Evolutionary conservation across 2,888 invertebrate genomes (phyloP).

Genomic region (Cybosia mesomella): DNA sequence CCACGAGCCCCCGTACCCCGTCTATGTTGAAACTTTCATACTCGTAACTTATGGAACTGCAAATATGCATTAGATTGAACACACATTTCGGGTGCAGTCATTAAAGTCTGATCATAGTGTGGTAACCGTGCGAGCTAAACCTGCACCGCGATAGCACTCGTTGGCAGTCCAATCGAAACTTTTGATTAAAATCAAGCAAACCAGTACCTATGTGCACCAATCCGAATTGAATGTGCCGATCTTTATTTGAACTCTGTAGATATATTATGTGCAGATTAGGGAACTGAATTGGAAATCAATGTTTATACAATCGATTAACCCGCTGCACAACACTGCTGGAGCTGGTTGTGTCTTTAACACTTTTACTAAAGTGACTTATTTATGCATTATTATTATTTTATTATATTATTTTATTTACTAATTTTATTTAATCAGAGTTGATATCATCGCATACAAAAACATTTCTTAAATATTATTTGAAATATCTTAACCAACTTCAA

Average conservation of each 20-base stretch:
- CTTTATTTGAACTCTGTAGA: constrained; percentile 79
- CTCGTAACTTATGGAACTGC: constrained; percentile 72
- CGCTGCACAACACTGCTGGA: constrained; percentile 18
- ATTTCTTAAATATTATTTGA: neutral
- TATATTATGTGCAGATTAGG: constrained; percentile 74
- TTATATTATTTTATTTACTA: no score
- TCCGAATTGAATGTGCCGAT: constrained; percentile 75
- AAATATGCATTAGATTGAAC: constrained; percentile 80
- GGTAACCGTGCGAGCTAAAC: constrained; percentile 56
- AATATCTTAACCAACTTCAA: neutral
- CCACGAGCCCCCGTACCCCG: constrained; percentile 53
- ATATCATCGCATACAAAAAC: neutral
- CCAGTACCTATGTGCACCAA: constrained; percentile 69
- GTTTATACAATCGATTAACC: constrained; percentile 76
- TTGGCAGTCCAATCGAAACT: constrained; percentile 84
- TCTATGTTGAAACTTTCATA: constrained; percentile 66
- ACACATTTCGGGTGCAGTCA: constrained; percentile 75
- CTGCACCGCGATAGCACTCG: constrained; percentile 71
- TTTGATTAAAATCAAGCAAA: constrained; percentile 87
- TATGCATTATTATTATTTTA: no score
- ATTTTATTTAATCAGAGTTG: neutral
- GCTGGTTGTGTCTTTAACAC: neutral
- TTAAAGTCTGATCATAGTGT: constrained; percentile 74
- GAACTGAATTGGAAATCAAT: constrained; percentile 68
- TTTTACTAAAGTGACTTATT: neutral